Conservation (phyloP, 2,888 invertebrate species). For the Euproctis similis region DNA sequence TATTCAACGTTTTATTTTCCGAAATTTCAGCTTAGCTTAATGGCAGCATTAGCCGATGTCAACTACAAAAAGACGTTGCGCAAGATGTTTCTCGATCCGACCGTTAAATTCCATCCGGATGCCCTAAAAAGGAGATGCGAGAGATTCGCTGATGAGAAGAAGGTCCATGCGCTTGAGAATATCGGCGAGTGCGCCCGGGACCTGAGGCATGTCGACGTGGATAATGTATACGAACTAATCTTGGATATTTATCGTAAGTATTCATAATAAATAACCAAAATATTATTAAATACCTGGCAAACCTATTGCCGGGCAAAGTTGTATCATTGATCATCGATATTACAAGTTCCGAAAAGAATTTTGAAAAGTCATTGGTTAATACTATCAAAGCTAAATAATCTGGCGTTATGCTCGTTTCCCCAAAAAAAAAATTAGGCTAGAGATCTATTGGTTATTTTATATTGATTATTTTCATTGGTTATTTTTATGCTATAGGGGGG, state of each 20-base stretch:
- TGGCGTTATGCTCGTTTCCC: too few species aligned
- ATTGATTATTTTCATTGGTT: too few species aligned
- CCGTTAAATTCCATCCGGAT: slow-evolving; percentile 68
- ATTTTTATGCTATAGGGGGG: too few species aligned
- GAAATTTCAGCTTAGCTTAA: slow-evolving; percentile 52
- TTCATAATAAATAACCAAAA: too few species aligned
- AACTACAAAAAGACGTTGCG: slow-evolving; percentile 67
- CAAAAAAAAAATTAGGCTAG: too few species aligned
- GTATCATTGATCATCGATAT: too few species aligned
- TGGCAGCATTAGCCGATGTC: slow-evolving; percentile 72
- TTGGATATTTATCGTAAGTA: slow-evolving; percentile 68
- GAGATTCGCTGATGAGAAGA: slow-evolving; percentile 54
- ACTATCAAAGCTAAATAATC: too few species aligned
- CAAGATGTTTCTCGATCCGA: slow-evolving; percentile 69
- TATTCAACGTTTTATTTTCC: not conserved
- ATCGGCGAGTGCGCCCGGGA: slow-evolving; percentile 51
- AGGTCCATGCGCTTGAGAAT: slow-evolving; percentile 39
- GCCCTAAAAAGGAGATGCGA: slow-evolving; percentile 71
- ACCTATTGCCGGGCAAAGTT: too few species aligned
- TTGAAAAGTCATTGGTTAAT: too few species aligned
- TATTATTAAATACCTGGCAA: too few species aligned
- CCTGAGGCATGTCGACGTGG: slow-evolving; percentile 44
- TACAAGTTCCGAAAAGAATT: too few species aligned
- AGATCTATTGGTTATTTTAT: too few species aligned
- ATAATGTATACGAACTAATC: slow-evolving; percentile 61